phyloP scores from a whole-genome alignment of 1,140 invertebrate genomes.

The Drosophila kepulauana region DNA sequence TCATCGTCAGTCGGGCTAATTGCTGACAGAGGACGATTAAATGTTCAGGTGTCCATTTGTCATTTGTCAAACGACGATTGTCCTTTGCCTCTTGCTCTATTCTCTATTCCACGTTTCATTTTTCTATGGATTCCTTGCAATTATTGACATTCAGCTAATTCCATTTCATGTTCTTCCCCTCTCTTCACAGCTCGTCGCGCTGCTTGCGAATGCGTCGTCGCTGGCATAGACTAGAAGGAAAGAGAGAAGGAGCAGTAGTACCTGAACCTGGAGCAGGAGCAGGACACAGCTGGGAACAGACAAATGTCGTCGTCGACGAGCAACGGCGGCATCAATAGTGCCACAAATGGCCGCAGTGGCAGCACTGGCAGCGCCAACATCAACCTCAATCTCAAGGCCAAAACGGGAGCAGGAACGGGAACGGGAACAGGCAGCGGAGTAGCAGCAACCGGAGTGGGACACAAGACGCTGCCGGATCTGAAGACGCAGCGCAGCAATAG shows the following conservation, averaged over 20 bases:
- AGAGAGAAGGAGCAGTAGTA: not conserved
- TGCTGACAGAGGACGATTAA: slow-evolving; percentile 39
- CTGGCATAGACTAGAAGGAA: slow-evolving; percentile 22
- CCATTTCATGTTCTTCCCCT: not conserved
- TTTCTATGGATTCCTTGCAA: slow-evolving; percentile 38
- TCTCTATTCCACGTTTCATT: slow-evolving; percentile 7
- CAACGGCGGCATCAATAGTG: slow-evolving; percentile 76
- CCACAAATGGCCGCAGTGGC: slow-evolving; percentile 80
- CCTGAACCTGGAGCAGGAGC: slow-evolving; percentile 49
- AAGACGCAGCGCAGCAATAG: slow-evolving; percentile 75
- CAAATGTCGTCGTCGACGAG: slow-evolving; percentile 75
- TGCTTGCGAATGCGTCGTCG: slow-evolving; percentile 43
- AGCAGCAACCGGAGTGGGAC: slow-evolving; percentile 39
- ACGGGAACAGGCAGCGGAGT: slow-evolving; percentile 29
- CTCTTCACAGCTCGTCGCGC: slow-evolving; percentile 31
- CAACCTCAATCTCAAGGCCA: slow-evolving; percentile 61
- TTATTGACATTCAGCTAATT: slow-evolving; percentile 30
- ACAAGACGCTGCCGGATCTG: slow-evolving; percentile 73
- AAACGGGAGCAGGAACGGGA: slow-evolving; percentile 25
- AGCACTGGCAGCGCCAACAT: slow-evolving; percentile 77
- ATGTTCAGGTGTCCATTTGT: slow-evolving; percentile 31
- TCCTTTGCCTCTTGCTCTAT: slow-evolving; percentile 7
- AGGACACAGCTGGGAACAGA: slow-evolving; percentile 28
- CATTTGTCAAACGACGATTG: slow-evolving; percentile 20
- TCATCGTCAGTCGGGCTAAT: slow-evolving; percentile 22